Evolutionary conservation across 2,888 invertebrate species (phyloP), one percentile per base, ranked within the genome.

Genomic region (Gisinianus flammeolus): DNA sequence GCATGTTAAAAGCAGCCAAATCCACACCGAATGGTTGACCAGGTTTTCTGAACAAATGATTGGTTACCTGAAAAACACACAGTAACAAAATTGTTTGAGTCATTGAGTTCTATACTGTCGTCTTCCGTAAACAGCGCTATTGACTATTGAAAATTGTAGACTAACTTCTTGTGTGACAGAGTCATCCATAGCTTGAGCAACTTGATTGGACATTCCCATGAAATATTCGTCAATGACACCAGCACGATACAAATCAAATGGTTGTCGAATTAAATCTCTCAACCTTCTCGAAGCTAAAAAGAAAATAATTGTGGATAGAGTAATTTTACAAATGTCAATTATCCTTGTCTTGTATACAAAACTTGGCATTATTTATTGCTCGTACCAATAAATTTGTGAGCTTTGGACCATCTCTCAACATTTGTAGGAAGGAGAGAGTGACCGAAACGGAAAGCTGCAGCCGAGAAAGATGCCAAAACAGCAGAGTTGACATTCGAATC

Each of bases 151-250:
- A 64, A 64, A n/a, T 12, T 58, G 6, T 58, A n/a, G 54, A 31
- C 68, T 81, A 85, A 89, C 89, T 86, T 90, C 90, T 85, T 89
- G 89, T 0, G 96, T 96, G 83, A 96, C 94, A 0, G 95, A 95
- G 87, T 96, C 95, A 87, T 96, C 96, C 94, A 96, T 95, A 86
- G 95, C 95, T 87, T 96, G 95, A 0, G 96, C 95, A 28, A 95
- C 95, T 89, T 96, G 96, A 87, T 96, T 96, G 92, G 95, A 93
- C 81, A 96, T 88, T 54, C 96, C 96, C 93, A 95, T 94, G 52
- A 96, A 91, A 86, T 96, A 96, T 88, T 96, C 95, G 86, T 96
- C 96, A 35, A 96, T 88, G 3, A 95, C 93, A 76, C 96, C 95
- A 24, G 96, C 94, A 85, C 95, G 90, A 88, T 96, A 96, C 82